Base-by-base conservation (phyloP, 2,113 vertebrate genomes). In the Scortum barcoo region DNA sequence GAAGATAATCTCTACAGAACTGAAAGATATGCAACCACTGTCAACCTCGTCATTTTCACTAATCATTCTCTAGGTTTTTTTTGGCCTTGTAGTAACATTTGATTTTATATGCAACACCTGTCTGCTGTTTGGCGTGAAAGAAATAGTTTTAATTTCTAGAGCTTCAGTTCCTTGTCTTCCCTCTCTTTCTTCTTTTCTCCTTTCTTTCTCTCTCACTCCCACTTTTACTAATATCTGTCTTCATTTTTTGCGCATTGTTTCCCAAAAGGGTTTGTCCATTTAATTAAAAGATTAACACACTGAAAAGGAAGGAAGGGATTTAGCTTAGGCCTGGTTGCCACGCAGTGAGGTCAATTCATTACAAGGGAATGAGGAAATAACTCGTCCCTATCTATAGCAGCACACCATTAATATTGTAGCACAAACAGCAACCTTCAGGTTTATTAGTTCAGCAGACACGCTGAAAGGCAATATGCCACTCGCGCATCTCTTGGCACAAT, bases 251-350 rank as follows among this genome's bases (percentile, higher is more conserved):
- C 57, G 78, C 80, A 65, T 83, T 51, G 66, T 88, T 90, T 91
- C 85, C 83, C 86, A 65, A 42, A 53, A 56, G 86, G 83, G 53
- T 84, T 79, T 73, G 72, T 71, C 62, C 72, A 62, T 92, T 84
- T 92, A 92, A 93, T 93, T 92, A 92, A 91, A 91, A 91, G 88
- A 92, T 92, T 92, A 92, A 91, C 87, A 87, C 80, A 3, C 33
- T 81, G 66, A 76, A 84, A 78, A 83, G 91, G 86, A 89, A 90
- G 87, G 86, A 89, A 87, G 84, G 84, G 88, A 90, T 89, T 90
- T 90, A 72, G 81, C 86, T 88, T 81, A 87, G 80, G 86, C 80
- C 75, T 87, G 74, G 87, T 62, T 78, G 80, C 71, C 75, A 57
- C 40, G 16, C 77, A 60, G 53, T 17, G 67, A 88, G 85, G 91